Conservation (phyloP, 2,797 vertebrate genomes). For the Lophotriccus pileatus region DNA sequence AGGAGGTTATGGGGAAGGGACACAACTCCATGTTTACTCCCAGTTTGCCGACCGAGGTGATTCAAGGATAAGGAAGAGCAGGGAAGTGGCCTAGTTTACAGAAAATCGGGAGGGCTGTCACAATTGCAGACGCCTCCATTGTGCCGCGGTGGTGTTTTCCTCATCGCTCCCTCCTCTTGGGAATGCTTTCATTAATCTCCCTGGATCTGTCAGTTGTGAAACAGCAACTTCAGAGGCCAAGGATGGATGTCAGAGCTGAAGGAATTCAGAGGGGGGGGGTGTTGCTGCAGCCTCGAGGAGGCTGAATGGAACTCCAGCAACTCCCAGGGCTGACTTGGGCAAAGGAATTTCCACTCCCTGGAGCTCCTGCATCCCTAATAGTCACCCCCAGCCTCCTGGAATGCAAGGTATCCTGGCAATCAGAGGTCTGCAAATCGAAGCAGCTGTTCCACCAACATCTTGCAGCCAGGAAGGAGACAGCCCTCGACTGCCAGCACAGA, state of each 20-base stretch:
- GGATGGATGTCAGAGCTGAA: background rate
- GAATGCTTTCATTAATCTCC: background rate
- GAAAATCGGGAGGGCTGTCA: background rate
- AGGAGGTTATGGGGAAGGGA: background rate
- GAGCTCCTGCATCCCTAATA: background rate
- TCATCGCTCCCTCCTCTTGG: background rate
- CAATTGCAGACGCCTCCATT: background rate
- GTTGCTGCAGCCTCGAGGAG: background rate
- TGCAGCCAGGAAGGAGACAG: background rate
- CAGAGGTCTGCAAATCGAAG: background rate
- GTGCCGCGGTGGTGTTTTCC: background rate
- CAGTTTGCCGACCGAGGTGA: background rate
- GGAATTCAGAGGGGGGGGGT: background rate
- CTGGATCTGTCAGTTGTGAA: background rate
- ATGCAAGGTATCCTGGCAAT: background rate
- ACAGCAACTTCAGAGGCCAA: background rate
- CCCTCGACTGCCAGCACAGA: background rate
- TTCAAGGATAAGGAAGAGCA: constrained; percentile 49
- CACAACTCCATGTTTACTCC: constrained; percentile 3
- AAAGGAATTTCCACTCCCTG: background rate
- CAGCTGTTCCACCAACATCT: constrained; percentile 38
- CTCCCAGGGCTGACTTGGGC: background rate
- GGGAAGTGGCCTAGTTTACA: constrained; percentile 18
- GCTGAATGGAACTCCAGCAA: background rate
- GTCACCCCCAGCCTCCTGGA: background rate